Percentiles rank a stretch among this genome's conserved stretches.
Conservation (phyloP, 2,797 vertebrate species). For the Astyanax mexicanus region DNA sequence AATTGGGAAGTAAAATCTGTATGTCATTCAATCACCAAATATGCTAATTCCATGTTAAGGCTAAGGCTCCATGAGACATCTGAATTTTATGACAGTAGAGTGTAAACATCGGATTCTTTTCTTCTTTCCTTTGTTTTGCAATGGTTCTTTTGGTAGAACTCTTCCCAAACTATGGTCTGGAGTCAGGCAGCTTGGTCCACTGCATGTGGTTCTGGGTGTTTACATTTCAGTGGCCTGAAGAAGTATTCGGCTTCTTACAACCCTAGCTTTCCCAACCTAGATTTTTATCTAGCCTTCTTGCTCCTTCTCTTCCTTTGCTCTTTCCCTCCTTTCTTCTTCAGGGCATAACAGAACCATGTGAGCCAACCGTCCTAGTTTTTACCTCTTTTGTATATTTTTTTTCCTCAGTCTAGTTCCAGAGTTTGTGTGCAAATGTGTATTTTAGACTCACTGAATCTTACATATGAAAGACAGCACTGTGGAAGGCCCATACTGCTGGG, state of each 20-base stretch:
- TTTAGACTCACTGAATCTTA: not conserved
- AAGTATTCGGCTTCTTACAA: not conserved
- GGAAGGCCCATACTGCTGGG: not conserved
- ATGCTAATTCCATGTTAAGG: too few species aligned
- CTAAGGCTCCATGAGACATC: too few species aligned
- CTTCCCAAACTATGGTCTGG: not conserved
- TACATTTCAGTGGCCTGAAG: not conserved
- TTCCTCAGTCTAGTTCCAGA: not conserved
- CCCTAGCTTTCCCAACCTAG: not conserved
- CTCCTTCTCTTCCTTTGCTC: not conserved
- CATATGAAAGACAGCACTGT: slow-evolving; percentile 26
- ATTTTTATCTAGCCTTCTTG: not conserved
- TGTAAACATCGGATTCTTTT: too few species aligned
- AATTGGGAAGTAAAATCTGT: too few species aligned
- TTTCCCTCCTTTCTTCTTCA: not conserved
- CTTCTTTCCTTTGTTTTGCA: not conserved
- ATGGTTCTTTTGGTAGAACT: not conserved
- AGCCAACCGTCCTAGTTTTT: not conserved
- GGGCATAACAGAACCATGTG: slow-evolving; percentile 8
- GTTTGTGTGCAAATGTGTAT: not conserved
- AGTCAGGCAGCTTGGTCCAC: slow-evolving; percentile 6
- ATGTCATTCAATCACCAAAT: too few species aligned
- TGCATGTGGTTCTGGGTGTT: slow-evolving; percentile 1
- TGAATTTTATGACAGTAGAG: too few species aligned
- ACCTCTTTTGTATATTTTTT: not conserved